phyloP scores from a whole-genome alignment of 2,888 invertebrate genomes.

The Lacanobia wlatinum region DNA sequence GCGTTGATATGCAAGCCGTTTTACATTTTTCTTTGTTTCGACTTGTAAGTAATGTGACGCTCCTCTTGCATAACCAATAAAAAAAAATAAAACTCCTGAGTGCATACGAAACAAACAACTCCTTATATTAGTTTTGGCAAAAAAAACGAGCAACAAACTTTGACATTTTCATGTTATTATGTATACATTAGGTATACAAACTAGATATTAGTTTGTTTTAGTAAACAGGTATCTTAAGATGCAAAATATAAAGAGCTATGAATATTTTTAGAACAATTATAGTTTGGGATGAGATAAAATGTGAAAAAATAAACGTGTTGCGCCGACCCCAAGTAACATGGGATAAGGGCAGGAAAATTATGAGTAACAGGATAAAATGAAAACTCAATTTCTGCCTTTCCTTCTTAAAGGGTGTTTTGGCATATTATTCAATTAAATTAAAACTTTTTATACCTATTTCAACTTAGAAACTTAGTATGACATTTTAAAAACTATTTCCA shows the following conservation, averaged over 20 bases:
- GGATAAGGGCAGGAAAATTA: too few relatives aligned
- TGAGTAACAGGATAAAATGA: too few relatives aligned
- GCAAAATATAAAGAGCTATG: too few relatives aligned
- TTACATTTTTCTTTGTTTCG: neutral
- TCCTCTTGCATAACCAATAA: neutral
- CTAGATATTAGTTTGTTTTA: neutral
- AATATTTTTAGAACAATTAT: too few relatives aligned
- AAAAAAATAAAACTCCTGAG: neutral
- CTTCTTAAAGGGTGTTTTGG: neutral
- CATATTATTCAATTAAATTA: neutral
- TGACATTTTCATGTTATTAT: slow-evolving; percentile 11
- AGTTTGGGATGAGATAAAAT: too few relatives aligned
- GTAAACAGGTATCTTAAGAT: too few relatives aligned
- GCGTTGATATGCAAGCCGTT: neutral
- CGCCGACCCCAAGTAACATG: too few relatives aligned
- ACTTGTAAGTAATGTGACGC: neutral
- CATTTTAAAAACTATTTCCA: neutral
- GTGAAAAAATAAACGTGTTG: too few relatives aligned
- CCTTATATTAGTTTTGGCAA: neutral
- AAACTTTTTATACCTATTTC: too few relatives aligned
- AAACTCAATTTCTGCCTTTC: too few relatives aligned
- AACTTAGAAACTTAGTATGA: too few relatives aligned
- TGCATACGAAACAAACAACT: neutral
- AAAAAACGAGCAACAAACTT: neutral
- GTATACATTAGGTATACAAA: neutral